Base-by-base conservation (phyloP, 2,888 invertebrate species). In the Hyalella azteca region DNA sequence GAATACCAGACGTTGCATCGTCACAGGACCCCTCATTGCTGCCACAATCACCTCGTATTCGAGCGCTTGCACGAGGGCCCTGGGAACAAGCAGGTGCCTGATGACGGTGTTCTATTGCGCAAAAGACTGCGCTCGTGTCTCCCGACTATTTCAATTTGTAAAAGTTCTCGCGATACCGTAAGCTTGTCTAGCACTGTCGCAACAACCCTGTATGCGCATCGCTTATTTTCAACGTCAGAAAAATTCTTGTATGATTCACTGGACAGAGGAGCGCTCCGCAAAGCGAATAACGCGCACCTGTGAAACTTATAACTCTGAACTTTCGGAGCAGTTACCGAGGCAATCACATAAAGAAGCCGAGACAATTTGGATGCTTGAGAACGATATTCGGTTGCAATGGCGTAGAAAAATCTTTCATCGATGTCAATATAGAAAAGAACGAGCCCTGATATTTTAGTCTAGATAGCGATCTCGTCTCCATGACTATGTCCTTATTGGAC, bases 51-150 rank as follows among this genome's bases (percentile, higher is more conserved):
- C 66, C 66, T 66, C 66, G 66, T 66, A 7, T 66, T 66, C 66
- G 32, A 32, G 66, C 66, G 19, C 19, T 36, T 7, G 66, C 36
- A 66, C 36, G 66, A 66, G 66, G 36, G 66, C 66, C 36, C 66
- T 66, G 66, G 66, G 66, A 66, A 66, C 66, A 66, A 66, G 66
- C 66, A 66, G 66, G 66, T 66, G 66, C 66, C 66, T n/a, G 29
- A 36, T 66, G 66, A 36, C 22, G 36, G 66, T 36, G 22, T 36
- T 66, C 36, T 32, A 66, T 66, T n/a, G 66, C 66, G 32, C 66
- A 66, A 66, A 66, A 66, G 66, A 66, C 66, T n/a, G n/a, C n/a
- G n/a, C n/a, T n/a, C 36, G 36, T 29, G 66, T 66, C n/a, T 36
- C 29, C 66, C 36, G 36, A 66, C 66, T 36, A 66, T 66, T 66